Evolutionary conservation across 2,888 invertebrate genomes (phyloP).

Genomic region (Clepsis dumicolana): DNA sequence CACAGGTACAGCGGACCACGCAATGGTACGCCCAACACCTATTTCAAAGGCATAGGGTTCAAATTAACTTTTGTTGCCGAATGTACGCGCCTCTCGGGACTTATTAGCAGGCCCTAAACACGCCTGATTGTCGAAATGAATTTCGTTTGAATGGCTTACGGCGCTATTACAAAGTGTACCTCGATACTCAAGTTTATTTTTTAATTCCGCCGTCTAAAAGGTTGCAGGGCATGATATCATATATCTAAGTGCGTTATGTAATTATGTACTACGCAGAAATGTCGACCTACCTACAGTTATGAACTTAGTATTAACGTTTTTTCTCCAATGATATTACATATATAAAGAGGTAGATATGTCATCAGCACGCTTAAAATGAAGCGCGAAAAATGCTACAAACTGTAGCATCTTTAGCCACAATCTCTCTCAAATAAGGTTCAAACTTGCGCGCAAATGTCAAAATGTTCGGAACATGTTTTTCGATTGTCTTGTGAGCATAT

Average conservation of each 20-base stretch:
- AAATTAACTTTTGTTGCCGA: constrained; percentile 5
- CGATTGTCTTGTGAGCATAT: no score
- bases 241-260: background rate
- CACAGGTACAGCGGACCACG: constrained; percentile 14
- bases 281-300: no score
- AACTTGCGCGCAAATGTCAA: no score
- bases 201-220: constrained; percentile 15
- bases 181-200: constrained; percentile 14
- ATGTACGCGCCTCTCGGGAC: constrained; percentile 18
- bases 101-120: constrained; percentile 32
- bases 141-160: constrained; percentile 31
- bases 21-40: constrained; percentile 1
- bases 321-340: no score
- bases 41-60: constrained; percentile 11
- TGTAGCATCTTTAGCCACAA: no score
- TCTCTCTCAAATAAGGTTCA: no score
- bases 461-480: no score
- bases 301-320: no score
- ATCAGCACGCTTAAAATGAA: no score
- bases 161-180: constrained; percentile 21
- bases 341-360: no score
- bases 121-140: constrained; percentile 31
- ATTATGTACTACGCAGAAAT: background rate
- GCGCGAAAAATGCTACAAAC: no score
- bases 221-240: background rate